Evolutionary conservation across 2,888 invertebrate genomes (phyloP).

Genomic region (Tinea trinotella): DNA sequence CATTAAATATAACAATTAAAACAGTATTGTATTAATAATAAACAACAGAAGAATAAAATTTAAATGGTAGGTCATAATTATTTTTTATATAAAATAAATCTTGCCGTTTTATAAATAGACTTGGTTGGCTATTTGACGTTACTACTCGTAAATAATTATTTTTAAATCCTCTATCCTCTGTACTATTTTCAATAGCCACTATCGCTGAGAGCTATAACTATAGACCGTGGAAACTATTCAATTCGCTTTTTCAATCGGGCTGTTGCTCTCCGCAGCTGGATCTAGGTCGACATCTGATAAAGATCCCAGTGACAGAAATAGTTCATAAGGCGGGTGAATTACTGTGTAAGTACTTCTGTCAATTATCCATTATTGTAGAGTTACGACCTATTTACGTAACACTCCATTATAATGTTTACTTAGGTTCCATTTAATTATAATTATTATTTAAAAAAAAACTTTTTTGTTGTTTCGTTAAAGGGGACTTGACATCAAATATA

Average conservation of each 20-base stretch:
- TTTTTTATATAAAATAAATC: too few species aligned
- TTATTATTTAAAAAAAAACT: too few species aligned
- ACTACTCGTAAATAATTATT: conserved; percentile 21
- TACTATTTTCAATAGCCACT: not conserved
- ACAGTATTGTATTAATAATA: too few species aligned
- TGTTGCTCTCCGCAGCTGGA: conserved; percentile 14
- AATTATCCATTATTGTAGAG: not conserved
- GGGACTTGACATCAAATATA: too few species aligned
- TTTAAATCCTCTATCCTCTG: not conserved
- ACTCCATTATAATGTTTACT: too few species aligned
- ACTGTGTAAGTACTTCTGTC: not conserved
- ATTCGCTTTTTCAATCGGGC: conserved; percentile 6
- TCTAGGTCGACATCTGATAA: conserved; percentile 19
- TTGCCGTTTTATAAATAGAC: too few species aligned
- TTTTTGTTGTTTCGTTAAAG: too few species aligned
- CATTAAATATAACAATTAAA: too few species aligned
- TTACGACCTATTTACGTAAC: not conserved
- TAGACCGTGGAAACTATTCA: not conserved
- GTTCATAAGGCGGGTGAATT: conserved; percentile 16
- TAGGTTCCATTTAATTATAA: too few species aligned
- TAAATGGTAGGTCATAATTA: too few species aligned
- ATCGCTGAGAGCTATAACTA: not conserved
- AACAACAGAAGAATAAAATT: too few species aligned
- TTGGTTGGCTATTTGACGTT: not conserved
- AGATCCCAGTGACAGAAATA: conserved; percentile 16